These are phyloP conservation scores for Clistopyga incitator DNA, from an alignment of 2,888 invertebrate genomes.

Conservation along the genomic window DNA sequence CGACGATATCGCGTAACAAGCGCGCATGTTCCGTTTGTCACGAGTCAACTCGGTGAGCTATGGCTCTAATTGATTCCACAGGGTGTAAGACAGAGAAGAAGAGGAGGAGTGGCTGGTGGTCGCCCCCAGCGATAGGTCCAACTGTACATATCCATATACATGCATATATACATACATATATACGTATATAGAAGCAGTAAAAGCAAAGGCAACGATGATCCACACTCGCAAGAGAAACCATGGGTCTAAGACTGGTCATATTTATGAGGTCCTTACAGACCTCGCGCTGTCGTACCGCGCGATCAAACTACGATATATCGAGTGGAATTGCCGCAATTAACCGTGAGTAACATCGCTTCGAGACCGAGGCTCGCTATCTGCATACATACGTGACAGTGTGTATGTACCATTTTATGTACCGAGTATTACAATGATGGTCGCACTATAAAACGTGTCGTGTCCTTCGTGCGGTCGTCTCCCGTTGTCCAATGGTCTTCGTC, in stretches of 20 bases:
- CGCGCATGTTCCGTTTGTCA: slow-evolving; percentile 52
- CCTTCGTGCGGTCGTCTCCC: slow-evolving; percentile 31
- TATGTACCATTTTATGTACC: not conserved
- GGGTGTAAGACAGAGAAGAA: slow-evolving; percentile 3
- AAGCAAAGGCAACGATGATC: slow-evolving; percentile 28
- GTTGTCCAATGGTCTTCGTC: slow-evolving; percentile 13
- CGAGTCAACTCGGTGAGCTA: slow-evolving; percentile 51
- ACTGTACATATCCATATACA: not conserved
- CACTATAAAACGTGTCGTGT: slow-evolving; percentile 11
- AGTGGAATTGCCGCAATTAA: slow-evolving; percentile 68
- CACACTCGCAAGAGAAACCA: slow-evolving; percentile 44
- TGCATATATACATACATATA: not conserved
- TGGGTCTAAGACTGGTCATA: slow-evolving; percentile 52
- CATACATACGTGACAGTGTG: not conserved
- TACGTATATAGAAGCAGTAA: slow-evolving; percentile 1
- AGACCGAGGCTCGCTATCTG: not conserved
- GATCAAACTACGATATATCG: slow-evolving; percentile 63
- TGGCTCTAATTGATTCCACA: slow-evolving; percentile 52
- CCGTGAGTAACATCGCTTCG: slow-evolving; percentile 61
- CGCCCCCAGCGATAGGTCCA: not conserved
- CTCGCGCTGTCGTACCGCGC: slow-evolving; percentile 46
- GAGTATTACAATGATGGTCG: slow-evolving; percentile 21
- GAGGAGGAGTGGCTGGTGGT: slow-evolving; percentile 21
- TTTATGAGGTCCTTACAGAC: slow-evolving; percentile 65
- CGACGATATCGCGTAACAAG: slow-evolving; percentile 20